Evolutionary conservation across 2,888 invertebrate species (phyloP).

Genomic region (Proisotoma minuta): DNA sequence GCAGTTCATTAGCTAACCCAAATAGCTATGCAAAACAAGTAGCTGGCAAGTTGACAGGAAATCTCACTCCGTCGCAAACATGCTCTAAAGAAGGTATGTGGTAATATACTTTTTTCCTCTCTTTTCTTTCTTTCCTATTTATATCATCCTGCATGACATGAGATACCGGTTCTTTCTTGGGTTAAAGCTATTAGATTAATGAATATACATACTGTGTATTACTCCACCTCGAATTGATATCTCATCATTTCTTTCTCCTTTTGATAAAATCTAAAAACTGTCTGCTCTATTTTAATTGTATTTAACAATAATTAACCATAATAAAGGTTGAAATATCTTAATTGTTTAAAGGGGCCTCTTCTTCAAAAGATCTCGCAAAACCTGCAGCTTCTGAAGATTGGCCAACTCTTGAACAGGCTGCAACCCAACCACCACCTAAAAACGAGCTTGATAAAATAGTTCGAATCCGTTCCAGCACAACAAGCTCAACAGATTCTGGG

Average conservation of each 20-base stretch:
- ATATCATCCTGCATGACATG: neutral
- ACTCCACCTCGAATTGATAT: too few relatives aligned
- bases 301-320: too few relatives aligned
- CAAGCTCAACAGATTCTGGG: slow-evolving; percentile 41
- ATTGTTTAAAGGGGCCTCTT: too few relatives aligned
- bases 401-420: slow-evolving; percentile 74
- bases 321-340: too few relatives aligned
- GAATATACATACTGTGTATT: too few relatives aligned
- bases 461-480: slow-evolving; percentile 31
- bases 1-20: neutral
- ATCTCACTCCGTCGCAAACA: neutral
- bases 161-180: too few relatives aligned
- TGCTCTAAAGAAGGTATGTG: neutral
- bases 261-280: too few relatives aligned
- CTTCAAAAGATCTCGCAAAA: neutral
- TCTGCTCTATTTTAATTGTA: too few relatives aligned
- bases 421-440: slow-evolving; percentile 47
- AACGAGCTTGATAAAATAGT: slow-evolving; percentile 32
- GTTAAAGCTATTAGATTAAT: too few relatives aligned
- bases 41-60: slow-evolving; percentile 12
- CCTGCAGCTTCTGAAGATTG: slow-evolving; percentile 76
- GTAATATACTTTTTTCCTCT: neutral
- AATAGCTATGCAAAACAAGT: slow-evolving; percentile 11
- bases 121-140: neutral
- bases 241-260: too few relatives aligned